Evolutionary conservation across 2,888 invertebrate species (phyloP), one percentile per base, ranked within the genome.

Genomic region (Frankliniella intonsa): DNA sequence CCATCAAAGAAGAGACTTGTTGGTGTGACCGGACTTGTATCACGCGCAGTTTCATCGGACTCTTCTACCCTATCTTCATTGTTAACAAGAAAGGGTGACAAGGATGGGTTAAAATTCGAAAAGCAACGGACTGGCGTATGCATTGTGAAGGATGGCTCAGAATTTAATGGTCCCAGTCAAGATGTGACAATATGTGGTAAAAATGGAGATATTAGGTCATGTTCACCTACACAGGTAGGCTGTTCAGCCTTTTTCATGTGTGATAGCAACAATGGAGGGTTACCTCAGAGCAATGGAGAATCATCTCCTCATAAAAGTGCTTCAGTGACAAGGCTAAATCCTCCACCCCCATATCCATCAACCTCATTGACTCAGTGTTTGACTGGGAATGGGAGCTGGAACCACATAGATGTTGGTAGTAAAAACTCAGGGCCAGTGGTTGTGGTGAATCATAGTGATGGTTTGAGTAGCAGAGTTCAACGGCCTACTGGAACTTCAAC

Each of bases 371-470:
- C 22, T 76, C 69, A 76, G 69, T 76, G 69, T 25, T 76, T 76
- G 25, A 76, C 69, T 76, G 69, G 69, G 9, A 76, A 76, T 76
- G 69, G 69, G 69, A 76, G 69, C 25, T 76, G 69, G 69, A 76
- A 76, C 69, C 69, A 76, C 25, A 76, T 76, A 25, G 69, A 76
- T 22, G 25, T 76, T 22, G 69, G 69, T 25, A 76, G 69, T 25
- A 76, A 76, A 25, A 76, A 25, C 25, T 76, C 69, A 76, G 69
- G 69, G 9, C 25, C 69, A 76, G 69, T 76, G 22, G 69, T 76
- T 25, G 69, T 76, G 10, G 69, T 76, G 69, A 76, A 76, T 25
- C 69, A 76, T 76, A 76, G 69, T 25, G 69, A 76, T 12, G 25
- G 25, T 76, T 22, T 76, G 12, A 25, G 69, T 25, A 76, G 69